Base-by-base conservation (phyloP, 2,888 invertebrate genomes). In the Sialis fuliginosa region DNA sequence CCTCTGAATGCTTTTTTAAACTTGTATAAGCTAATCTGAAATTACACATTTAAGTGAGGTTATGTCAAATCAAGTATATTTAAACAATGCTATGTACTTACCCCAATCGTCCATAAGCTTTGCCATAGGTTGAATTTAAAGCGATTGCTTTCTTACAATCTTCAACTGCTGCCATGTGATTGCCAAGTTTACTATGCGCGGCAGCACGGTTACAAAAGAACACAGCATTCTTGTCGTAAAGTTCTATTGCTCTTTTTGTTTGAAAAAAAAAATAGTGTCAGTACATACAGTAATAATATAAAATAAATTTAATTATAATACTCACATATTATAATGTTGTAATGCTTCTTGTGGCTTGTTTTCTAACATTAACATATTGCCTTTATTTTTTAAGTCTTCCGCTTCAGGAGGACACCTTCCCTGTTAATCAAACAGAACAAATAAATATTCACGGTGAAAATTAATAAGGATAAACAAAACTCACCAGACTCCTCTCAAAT, bases 191-290 rank as follows among this genome's bases (percentile, higher is more conserved):
- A 60, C 87, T 93, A 62, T 86, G 83, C 1, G 95, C 93, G 2
- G 97, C 97, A 42, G 97, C 98, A 54, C 97, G 79, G 63, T 98
- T 98, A 64, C 96, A 95, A 64, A 88, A 97, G 67, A 86, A 97
- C 33, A 97, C 89, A 1, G 96, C 84, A 69, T 96, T 96, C 51
- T 75, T 75, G 30, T 82, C 79, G 62, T 95, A 89, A 48, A 91
- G 68, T 56, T 80, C 74, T 53, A 98, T 89, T 8, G 97, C 96
- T 56, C 88, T 83, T 54, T 61, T 70, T 7, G 12, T 10, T 10
- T 8, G 7, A 65, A 50, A 45, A 42, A 47, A 13, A 46, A 48
- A 9, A 35, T 4, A 9, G 3, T 35, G n/a, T 35, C 8, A 35
- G 22, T 22, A 9, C 35, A 35, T 8, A 9, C 35, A 35, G n/a